Evolutionary conservation across 2,113 vertebrate species (phyloP).

Genomic region (Oriolus oriolus): DNA sequence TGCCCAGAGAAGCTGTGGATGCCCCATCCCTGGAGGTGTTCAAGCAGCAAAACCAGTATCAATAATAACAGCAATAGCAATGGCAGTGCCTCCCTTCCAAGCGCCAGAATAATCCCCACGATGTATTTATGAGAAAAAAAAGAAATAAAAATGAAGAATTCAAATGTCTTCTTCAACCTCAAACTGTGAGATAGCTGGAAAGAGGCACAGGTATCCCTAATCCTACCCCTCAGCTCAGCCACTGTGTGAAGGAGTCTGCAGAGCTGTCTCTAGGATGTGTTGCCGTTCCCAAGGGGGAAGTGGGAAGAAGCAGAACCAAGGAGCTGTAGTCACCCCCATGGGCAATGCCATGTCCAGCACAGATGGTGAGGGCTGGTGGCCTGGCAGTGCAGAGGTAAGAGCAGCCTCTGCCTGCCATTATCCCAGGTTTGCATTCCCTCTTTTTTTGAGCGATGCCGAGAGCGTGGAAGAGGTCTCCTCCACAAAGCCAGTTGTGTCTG

Average conservation of each 20-base stretch:
- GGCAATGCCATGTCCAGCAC: fast-evolving
- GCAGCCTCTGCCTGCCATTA: neutral
- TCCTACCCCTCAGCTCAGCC: neutral
- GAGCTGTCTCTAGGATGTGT: neutral
- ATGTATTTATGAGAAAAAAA: neutral
- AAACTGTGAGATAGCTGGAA: neutral
- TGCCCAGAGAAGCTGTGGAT: neutral
- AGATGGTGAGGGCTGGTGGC: neutral
- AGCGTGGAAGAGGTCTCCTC: neutral
- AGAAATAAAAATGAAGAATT: neutral
- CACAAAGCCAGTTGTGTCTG: neutral
- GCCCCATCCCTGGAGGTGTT: neutral
- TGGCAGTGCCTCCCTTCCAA: neutral
- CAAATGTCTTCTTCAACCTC: neutral
- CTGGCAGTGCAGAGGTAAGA: neutral
- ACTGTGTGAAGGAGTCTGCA: neutral
- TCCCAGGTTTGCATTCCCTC: neutral
- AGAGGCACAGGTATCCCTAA: neutral
- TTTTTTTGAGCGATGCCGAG: neutral
- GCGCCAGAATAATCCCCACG: neutral
- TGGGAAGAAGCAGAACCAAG: neutral
- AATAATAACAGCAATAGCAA: neutral
- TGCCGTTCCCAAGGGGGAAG: neutral
- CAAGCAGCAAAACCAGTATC: neutral
- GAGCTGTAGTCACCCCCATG: neutral